Conservation (phyloP, 2,797 vertebrate species). For the Smutsia gigantea region DNA sequence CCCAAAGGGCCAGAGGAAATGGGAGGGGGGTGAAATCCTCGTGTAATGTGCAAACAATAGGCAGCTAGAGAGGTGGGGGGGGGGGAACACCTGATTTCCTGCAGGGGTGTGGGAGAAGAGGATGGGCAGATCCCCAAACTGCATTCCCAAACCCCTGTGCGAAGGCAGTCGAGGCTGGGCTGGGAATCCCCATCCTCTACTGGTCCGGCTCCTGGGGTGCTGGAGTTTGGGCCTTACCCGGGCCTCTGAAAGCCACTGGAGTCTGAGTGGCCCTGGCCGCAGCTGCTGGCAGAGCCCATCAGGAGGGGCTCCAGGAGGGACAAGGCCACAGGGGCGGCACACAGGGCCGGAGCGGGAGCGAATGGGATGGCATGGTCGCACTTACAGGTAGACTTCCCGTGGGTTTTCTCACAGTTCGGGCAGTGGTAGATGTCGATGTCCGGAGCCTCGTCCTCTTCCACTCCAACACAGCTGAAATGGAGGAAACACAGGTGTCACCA, state of each 20-base stretch:
- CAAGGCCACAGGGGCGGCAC: not conserved
- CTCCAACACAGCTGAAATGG: slow-evolving; percentile 94
- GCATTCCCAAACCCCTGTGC: not conserved
- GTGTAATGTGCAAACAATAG: not conserved
- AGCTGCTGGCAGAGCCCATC: not conserved
- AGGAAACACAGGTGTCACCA: slow-evolving; percentile 57
- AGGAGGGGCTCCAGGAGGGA: not conserved
- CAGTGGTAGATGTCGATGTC: slow-evolving; percentile 99
- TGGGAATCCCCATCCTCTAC: not conserved
- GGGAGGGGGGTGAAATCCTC: not conserved
- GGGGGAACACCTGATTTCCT: not conserved
- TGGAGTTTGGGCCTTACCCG: not conserved
- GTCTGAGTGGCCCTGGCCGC: not conserved
- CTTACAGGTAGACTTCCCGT: slow-evolving; percentile 97
- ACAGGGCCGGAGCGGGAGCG: not conserved
- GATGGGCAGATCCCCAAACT: not conserved
- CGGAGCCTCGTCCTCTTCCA: slow-evolving; percentile 98
- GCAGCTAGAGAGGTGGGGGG: no score
- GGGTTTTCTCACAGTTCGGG: slow-evolving; percentile 98
- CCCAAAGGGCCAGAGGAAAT: not conserved
- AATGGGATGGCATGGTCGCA: slow-evolving; percentile 39
- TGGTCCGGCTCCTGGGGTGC: not conserved
- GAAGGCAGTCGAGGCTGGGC: not conserved
- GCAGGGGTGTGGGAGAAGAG: not conserved
- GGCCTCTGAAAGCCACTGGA: not conserved